Conservation (phyloP, 2,113 vertebrate species). For the Nycticryphes semicollaris region DNA sequence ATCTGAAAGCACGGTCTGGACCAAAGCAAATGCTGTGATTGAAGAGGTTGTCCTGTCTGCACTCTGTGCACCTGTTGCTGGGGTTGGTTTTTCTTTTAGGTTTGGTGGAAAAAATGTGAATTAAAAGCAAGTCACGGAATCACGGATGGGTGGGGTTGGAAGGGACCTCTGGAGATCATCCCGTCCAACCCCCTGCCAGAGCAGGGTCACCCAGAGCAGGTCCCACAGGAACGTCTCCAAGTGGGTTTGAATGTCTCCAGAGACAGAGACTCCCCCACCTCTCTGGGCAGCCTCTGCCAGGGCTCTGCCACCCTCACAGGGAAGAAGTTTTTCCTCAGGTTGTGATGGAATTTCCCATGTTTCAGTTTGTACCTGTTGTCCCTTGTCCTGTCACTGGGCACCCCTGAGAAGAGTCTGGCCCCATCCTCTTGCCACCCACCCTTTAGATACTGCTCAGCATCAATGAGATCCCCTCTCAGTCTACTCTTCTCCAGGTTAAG, state of each 20-base stretch:
- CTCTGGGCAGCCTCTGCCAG: neutral
- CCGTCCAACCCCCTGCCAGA: neutral
- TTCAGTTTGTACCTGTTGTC: neutral
- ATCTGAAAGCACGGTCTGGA: neutral
- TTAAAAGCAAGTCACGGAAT: neutral
- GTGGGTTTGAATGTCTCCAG: neutral
- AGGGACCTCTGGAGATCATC: too few species aligned
- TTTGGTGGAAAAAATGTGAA: neutral
- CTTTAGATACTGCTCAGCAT: neutral
- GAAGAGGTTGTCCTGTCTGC: neutral
- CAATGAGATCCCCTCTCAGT: neutral
- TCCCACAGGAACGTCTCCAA: neutral
- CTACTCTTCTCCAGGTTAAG: neutral
- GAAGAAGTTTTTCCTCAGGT: neutral
- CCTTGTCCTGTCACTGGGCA: neutral
- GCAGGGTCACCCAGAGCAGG: neutral
- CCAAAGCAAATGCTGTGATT: neutral
- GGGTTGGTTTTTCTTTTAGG: neutral
- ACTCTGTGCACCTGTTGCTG: accelerated
- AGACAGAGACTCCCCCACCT: neutral
- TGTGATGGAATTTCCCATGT: neutral
- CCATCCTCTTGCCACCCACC: neutral
- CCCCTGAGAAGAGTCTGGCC: neutral
- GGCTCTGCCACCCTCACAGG: neutral
- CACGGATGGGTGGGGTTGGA: neutral